These are phyloP conservation scores for Macaria notata DNA, from an alignment of 2,888 invertebrate genomes.

Conservation along the genomic window DNA sequence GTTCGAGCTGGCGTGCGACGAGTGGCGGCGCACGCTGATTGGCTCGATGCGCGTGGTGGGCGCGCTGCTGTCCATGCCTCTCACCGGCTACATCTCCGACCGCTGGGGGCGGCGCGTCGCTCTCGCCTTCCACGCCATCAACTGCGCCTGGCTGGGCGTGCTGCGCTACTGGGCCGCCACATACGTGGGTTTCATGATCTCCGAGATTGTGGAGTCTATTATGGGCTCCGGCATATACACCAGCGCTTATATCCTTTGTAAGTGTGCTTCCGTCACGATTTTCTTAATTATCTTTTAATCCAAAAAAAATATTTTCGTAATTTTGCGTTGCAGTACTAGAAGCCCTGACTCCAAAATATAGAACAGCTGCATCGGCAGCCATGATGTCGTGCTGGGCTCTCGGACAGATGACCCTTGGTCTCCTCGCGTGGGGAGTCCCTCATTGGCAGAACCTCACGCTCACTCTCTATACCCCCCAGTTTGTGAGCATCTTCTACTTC, in stretches of 20 bases:
- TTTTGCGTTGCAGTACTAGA: constrained; percentile 73
- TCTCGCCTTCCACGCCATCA: constrained; percentile 79
- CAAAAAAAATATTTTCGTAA: too few species aligned
- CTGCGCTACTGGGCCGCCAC: constrained; percentile 80
- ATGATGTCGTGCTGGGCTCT: constrained; percentile 17
- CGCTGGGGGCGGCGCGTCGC: constrained; percentile 85
- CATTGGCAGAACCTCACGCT: constrained; percentile 87
- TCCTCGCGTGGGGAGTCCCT: constrained; percentile 84
- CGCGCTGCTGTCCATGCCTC: constrained; percentile 84
- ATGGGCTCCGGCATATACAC: constrained; percentile 86
- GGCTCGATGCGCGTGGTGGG: constrained; percentile 87
- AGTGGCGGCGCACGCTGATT: constrained; percentile 87
- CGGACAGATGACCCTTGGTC: constrained; percentile 12
- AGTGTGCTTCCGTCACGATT: constrained; percentile 30
- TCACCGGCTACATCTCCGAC: constrained; percentile 87
- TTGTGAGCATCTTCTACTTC: constrained; percentile 84
- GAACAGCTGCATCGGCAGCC: constrained; percentile 10
- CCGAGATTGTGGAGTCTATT: constrained; percentile 86
- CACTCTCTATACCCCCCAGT: constrained; percentile 85
- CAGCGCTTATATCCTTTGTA: constrained; percentile 86
- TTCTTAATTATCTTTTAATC: not conserved
- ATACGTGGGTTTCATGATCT: constrained; percentile 84
- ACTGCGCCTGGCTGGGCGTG: constrained; percentile 85
- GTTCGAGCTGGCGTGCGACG: constrained; percentile 84
- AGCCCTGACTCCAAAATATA: constrained; percentile 11